A percentile compares a stretch with the other conserved stretches of the same genome.
Conservation (phyloP, 23 tunicate species). For the Trididemnum nubilum region DNA sequence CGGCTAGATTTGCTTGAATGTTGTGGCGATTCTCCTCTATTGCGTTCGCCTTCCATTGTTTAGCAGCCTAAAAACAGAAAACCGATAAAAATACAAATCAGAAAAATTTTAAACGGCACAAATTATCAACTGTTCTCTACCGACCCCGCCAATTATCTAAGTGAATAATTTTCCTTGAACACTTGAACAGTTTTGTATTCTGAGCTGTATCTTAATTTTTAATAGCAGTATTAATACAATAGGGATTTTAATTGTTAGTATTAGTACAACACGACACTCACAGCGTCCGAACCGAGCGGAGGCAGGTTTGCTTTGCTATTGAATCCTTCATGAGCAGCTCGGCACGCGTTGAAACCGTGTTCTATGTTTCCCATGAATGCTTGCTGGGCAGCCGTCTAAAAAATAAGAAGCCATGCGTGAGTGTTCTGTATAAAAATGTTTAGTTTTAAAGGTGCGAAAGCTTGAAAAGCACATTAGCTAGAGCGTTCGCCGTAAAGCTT, state of each 20-base stretch:
- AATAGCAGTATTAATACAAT: no score
- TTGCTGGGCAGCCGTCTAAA: conserved; percentile 97
- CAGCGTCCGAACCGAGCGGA: conserved; percentile 93
- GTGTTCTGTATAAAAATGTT: background rate
- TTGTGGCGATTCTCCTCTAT: conserved; percentile 92
- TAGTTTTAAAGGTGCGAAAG: background rate
- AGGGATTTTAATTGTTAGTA: no score
- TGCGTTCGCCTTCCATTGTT: conserved; percentile 83
- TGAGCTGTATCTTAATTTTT: no score
- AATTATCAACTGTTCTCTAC: no score
- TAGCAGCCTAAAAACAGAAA: conserved; percentile 68
- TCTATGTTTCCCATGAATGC: conserved; percentile 96
- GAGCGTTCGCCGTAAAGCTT: no score
- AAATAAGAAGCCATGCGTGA: background rate
- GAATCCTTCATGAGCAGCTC: conserved; percentile 85
- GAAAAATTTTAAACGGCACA: no score
- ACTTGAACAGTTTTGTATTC: background rate
- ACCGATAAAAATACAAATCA: background rate
- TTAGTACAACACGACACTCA: no score
- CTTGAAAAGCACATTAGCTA: no score
- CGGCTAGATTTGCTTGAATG: conserved; percentile 94
- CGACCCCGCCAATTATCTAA: no score
- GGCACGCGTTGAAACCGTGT: conserved; percentile 87
- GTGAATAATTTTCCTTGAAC: background rate
- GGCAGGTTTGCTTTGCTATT: conserved; percentile 77